A percentile compares a stretch with the other conserved stretches of the same genome.
These are phyloP conservation scores for Nasonia vitripennis DNA, from an alignment of 1,140 invertebrate species.

Conservation along the genomic window DNA sequence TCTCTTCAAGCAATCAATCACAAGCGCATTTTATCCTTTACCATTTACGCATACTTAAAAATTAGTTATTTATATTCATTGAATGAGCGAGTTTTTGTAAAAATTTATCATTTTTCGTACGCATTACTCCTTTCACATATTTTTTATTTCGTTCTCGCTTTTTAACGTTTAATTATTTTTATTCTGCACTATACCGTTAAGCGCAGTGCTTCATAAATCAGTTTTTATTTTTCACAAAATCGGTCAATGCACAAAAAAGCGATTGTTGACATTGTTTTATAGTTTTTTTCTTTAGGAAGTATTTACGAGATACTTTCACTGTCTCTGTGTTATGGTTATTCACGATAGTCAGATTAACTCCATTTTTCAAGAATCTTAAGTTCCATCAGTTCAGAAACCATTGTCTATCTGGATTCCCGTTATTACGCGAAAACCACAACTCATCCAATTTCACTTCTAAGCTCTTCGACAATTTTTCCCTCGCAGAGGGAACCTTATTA, in stretches of 20 bases:
- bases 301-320: constrained; percentile 44
- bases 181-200: constrained; percentile 35
- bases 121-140: constrained; percentile 42
- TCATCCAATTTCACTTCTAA: constrained; percentile 47
- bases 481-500: constrained; percentile 53
- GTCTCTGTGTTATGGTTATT: constrained; percentile 43
- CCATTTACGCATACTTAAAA: constrained; percentile 48
- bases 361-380: constrained; percentile 28
- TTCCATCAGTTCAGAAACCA: constrained; percentile 4
- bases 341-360: constrained; percentile 21
- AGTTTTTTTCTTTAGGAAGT: constrained; percentile 46
- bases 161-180: constrained; percentile 36
- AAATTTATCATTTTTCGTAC: constrained; percentile 60
- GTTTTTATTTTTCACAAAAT: constrained; percentile 37
- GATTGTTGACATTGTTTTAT: constrained; percentile 45
- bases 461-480: constrained; percentile 52
- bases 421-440: constrained; percentile 31
- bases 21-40: constrained; percentile 53
- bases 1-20: constrained; percentile 49
- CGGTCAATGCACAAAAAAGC: constrained; percentile 41
- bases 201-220: constrained; percentile 36
- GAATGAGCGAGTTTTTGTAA: constrained; percentile 53
- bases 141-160: constrained; percentile 41
- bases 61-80: constrained; percentile 51
- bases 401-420: constrained; percentile 32